Evolutionary conservation across 2,888 invertebrate species (phyloP).

Genomic region (Lasiommata megera): DNA sequence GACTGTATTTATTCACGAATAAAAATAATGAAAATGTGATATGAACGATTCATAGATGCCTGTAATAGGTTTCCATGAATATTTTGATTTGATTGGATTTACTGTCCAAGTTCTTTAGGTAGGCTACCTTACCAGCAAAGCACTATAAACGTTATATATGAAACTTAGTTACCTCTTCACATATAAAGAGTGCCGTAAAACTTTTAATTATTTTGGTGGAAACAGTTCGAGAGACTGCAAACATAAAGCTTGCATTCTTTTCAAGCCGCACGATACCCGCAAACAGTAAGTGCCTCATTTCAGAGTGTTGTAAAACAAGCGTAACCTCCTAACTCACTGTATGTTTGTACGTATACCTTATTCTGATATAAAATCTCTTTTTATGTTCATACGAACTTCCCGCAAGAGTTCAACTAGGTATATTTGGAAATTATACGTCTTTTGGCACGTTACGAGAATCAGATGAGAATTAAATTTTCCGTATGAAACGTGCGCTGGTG

Average conservation of each 20-base stretch:
- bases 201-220: slow-evolving; percentile 75
- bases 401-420: not conserved
- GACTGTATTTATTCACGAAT: too few species aligned
- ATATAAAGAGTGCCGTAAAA: slow-evolving; percentile 58
- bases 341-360: slow-evolving; percentile 44
- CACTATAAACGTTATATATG: slow-evolving; percentile 32
- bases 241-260: slow-evolving; percentile 73
- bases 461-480: too few species aligned
- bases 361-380: slow-evolving; percentile 52
- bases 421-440: too few species aligned
- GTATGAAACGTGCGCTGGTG: too few species aligned
- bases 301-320: slow-evolving; percentile 78
- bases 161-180: slow-evolving; percentile 55
- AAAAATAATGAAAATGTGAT: too few species aligned
- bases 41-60: too few species aligned
- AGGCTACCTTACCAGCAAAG: not conserved
- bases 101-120: not conserved
- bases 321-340: slow-evolving; percentile 46
- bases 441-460: too few species aligned
- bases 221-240: slow-evolving; percentile 62
- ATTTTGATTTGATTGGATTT: too few species aligned
- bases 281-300: slow-evolving; percentile 72
- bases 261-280: slow-evolving; percentile 49
- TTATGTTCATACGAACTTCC: not conserved
- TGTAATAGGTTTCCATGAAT: too few species aligned